A percentile compares a stretch with the other conserved stretches of the same genome.
Conservation (phyloP, 2,113 vertebrate species). For the Halichoerus grypus region DNA sequence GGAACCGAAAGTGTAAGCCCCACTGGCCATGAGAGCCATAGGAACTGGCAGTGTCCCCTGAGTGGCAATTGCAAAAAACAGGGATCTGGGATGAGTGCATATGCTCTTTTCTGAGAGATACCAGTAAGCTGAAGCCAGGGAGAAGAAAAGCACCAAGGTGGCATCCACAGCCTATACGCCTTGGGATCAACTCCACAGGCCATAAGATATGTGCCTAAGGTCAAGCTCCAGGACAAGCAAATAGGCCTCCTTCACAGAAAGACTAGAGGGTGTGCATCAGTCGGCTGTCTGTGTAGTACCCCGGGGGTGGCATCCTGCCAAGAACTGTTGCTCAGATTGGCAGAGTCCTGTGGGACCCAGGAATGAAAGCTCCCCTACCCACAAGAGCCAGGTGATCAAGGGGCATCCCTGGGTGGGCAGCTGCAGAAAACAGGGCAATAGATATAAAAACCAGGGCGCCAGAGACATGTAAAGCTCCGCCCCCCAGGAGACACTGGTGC, state of each 20-base stretch:
- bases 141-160: not conserved
- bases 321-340: not conserved
- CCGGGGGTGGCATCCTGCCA: not conserved
- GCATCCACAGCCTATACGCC: not conserved
- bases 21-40: not conserved
- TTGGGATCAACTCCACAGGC: not conserved
- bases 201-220: not conserved
- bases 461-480: not conserved
- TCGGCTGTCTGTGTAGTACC: not conserved
- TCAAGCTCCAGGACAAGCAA: not conserved
- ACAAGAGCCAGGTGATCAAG: not conserved
- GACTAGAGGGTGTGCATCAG: not conserved
- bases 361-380: not conserved
- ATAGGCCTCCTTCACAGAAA: not conserved
- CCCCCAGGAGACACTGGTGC: not conserved
- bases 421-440: not conserved
- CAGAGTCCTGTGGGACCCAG: not conserved
- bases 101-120: not conserved
- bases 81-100: not conserved
- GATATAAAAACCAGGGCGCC: not conserved
- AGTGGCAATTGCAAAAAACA: not conserved
- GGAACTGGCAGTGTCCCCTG: not conserved
- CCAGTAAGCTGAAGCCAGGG: not conserved
- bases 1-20: not conserved
- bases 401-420: not conserved